These are phyloP conservation scores for Psophia crepitans DNA, from an alignment of 2,113 vertebrate species.

Conservation along the genomic window DNA sequence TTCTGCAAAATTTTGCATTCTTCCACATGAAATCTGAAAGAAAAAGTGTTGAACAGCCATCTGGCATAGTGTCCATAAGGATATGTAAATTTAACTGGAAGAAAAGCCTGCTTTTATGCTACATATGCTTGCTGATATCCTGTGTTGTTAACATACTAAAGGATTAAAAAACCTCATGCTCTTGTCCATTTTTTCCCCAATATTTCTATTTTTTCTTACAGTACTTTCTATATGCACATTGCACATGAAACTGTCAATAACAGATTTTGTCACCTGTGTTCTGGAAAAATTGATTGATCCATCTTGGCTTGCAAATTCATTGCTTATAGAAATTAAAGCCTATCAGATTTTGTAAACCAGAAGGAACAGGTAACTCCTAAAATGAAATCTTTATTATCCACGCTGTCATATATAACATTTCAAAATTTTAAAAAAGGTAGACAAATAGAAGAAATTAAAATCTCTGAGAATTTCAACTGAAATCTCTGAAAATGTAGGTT, in stretches of 20 bases:
- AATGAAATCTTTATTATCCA: neutral
- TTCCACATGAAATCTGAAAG: neutral
- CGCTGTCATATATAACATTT: neutral
- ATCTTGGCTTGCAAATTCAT: neutral
- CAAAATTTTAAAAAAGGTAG: neutral
- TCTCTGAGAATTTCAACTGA: neutral
- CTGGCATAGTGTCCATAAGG: neutral
- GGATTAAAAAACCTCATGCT: rapidly evolving
- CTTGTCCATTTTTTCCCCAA: neutral
- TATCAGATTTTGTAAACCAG: neutral
- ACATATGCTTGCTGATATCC: neutral
- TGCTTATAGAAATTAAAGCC: neutral
- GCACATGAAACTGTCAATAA: neutral
- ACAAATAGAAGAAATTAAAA: neutral
- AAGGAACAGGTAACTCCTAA: neutral
- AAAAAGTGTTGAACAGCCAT: neutral
- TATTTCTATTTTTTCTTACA: neutral
- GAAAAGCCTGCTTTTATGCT: neutral
- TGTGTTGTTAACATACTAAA: neutral
- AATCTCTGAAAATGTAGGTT: neutral
- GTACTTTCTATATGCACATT: neutral
- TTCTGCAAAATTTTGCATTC: neutral
- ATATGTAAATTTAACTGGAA: neutral
- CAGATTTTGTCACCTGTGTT: neutral
- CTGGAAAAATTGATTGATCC: neutral